Conservation (phyloP, 2,113 vertebrate species). For the Vulpes vulpes region DNA sequence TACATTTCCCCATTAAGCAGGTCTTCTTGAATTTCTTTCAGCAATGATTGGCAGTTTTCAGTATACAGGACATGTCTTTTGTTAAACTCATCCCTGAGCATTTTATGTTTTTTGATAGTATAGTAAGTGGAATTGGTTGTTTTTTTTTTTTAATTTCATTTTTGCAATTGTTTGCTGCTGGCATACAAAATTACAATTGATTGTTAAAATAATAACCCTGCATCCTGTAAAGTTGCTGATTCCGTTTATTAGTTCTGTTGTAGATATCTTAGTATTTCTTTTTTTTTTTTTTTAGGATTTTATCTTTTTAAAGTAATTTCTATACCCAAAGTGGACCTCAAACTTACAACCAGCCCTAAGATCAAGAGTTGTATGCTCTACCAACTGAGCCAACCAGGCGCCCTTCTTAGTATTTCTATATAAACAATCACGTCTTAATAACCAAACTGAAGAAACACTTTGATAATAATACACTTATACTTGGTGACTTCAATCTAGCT, state of each 20-base stretch:
- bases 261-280: slow-evolving; percentile 19
- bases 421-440: background rate
- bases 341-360: background rate
- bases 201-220: background rate
- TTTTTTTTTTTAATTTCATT: background rate
- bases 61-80: background rate
- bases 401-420: background rate
- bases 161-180: background rate
- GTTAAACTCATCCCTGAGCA: background rate
- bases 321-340: background rate
- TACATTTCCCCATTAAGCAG: background rate
- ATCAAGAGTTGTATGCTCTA: background rate
- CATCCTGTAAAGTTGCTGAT: background rate
- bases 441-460: no score
- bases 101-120: background rate
- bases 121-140: background rate
- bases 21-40: background rate
- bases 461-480: no score
- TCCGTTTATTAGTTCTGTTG: background rate
- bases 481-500: no score
- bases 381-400: background rate
- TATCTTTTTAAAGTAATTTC: background rate
- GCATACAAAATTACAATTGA: background rate
- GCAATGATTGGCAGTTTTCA: background rate
- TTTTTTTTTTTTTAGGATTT: background rate